Base-by-base conservation (phyloP, 2,888 invertebrate genomes). In the Tipula unca region DNA sequence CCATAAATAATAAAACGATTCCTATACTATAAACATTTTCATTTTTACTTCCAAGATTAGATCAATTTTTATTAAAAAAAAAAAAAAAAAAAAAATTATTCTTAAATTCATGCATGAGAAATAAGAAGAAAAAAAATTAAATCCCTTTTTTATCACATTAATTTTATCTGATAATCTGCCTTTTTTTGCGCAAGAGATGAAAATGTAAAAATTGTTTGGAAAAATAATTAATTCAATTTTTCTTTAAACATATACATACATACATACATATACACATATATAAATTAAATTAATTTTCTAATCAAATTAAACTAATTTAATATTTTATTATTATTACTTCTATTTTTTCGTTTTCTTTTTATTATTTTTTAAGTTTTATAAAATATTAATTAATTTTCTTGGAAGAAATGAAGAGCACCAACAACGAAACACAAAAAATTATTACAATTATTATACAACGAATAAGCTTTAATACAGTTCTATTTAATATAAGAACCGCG, bases 111-210 rank as follows among this genome's bases (percentile, higher is more conserved):
- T 69, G 13, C 25, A 69, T 69, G 69, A 69, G 69, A 69, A 69
- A 48, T 48, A 17, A 25, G 69, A 69, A 25, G 69, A 69, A 69
- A 69, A 69, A 54, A 69, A 69, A 69, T 69, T 69, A 69, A 69
- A 69, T 69, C 69, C 69, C 69, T 69, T 69, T 69, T 69, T 69
- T 69, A 69, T 69, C 69, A 69, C 69, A 69, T 69, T 69, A 69
- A 69, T 69, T 69, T 69, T 69, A 69, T 69, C 69, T 69, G 69
- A 69, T 69, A 69, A 69, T 69, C 69, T 69, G 69, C 69, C 69
- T 69, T 69, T 69, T 42, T 69, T 69, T 48, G 48, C 69, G 10
- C 25, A 25, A 69, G 69, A 69, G 69, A 69, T 69, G 20, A 69
- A 69, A 69, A 69, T 69, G 69, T 69, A 69, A 69, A 69, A 69